A percentile compares a stretch with the other conserved stretches of the same genome.
Conservation (phyloP, 1,140 invertebrate genomes). For the Campoletis sonorensis region DNA sequence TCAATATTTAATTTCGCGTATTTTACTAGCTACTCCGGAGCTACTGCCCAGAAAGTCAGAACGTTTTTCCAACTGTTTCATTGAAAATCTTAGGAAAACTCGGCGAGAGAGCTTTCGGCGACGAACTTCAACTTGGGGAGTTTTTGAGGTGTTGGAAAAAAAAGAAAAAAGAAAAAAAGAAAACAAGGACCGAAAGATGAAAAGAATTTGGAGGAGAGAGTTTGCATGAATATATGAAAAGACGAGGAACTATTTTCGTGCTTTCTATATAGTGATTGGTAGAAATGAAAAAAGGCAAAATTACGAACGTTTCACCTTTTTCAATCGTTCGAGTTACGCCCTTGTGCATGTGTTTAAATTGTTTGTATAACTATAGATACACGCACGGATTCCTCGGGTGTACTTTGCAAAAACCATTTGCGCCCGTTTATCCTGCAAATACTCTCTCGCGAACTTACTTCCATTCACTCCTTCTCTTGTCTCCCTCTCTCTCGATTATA, state of each 20-base stretch:
- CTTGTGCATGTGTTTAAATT: background rate
- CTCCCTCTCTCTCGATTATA: constrained; percentile 28
- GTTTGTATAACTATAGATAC: background rate
- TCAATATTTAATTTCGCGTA: constrained; percentile 38
- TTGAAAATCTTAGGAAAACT: constrained; percentile 11
- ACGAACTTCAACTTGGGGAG: background rate
- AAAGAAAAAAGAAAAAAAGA: constrained; percentile 15
- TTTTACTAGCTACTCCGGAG: constrained; percentile 8
- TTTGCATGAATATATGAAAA: background rate
- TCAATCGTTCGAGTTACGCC: background rate
- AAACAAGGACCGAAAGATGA: too few species aligned
- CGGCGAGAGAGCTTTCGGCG: background rate
- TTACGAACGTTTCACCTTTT: background rate
- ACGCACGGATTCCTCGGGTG: constrained; percentile 44
- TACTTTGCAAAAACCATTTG: constrained; percentile 49
- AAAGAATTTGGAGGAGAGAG: too few species aligned
- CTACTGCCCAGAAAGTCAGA: background rate
- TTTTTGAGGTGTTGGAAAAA: constrained; percentile 12
- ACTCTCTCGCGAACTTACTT: constrained; percentile 18
- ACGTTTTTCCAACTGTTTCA: constrained; percentile 10
- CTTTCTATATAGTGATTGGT: background rate
- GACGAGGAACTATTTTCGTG: background rate
- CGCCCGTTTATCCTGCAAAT: constrained; percentile 46
- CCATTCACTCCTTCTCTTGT: constrained; percentile 1
- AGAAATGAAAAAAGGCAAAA: background rate